A percentile compares a stretch with the other conserved stretches of the same genome.
phyloP scores from a whole-genome alignment of 2,113 vertebrate species.

The Pampusana beccarii region DNA sequence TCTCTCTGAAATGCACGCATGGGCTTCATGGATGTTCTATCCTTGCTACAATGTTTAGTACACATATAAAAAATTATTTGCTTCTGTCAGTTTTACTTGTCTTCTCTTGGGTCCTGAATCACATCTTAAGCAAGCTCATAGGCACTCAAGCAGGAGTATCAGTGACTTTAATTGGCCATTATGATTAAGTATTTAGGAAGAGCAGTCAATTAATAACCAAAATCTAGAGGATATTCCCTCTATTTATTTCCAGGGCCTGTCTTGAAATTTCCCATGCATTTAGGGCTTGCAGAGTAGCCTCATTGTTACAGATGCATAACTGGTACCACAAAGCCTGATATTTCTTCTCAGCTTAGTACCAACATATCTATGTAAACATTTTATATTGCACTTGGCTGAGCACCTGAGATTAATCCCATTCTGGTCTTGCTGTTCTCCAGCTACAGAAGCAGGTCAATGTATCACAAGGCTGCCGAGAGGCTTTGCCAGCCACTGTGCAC shows the following conservation, averaged over 20 bases:
- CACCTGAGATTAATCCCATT: not conserved
- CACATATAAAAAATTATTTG: not conserved
- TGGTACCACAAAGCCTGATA: not conserved
- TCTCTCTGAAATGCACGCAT: not conserved
- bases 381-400: not conserved
- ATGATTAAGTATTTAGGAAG: not conserved
- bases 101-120: not conserved
- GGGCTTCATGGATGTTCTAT: not conserved
- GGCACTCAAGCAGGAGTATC: not conserved
- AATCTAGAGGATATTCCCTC: not conserved
- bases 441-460: not conserved
- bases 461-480: not conserved
- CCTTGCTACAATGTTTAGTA: not conserved
- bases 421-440: not conserved
- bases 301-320: not conserved
- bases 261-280: not conserved
- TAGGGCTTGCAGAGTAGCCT: not conserved
- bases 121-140: not conserved
- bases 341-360: not conserved
- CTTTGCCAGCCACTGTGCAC: not conserved
- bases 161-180: not conserved
- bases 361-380: not conserved
- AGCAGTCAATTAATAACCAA: not conserved
- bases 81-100: not conserved
- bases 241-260: not conserved